Evolutionary conservation across 2,797 vertebrate genomes (phyloP), one percentile per base, ranked within the genome.

Genomic region (Mormyrops boulengeri): DNA sequence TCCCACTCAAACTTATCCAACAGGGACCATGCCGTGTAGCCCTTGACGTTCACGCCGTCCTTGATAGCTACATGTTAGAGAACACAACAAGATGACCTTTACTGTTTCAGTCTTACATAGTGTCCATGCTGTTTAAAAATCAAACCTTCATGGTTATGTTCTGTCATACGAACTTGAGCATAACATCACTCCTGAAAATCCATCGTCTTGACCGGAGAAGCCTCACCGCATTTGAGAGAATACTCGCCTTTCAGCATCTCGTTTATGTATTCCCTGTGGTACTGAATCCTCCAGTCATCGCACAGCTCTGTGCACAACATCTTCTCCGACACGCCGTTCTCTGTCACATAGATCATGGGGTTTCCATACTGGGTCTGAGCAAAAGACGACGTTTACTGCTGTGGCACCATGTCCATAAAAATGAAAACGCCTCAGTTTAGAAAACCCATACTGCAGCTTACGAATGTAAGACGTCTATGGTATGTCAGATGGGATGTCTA

Each of bases 1-100:
- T 98, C 97, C 98, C 98, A 99, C 93, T 99, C 98, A 94, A 98
- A 99, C 92, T 98, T 97, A 94, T 98, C 98, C 94, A 99, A 92
- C 92, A 99, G 94, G 88, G 98, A 98, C 98, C 98, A 99, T 4
- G 96, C 97, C 0, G 97, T 99, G 89, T 98, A 99, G 82, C 97
- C 97, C 92, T 95, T 97, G 89, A 98, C 93, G n/a, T 97, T 96
- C 77, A 96, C 97, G 5, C 98, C 98, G 1, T 99, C 98, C 38
- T 97, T 97, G 62, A 99, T 96, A 62, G 98, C 98, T 99, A 95
- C 0, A 88, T 85, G 34, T 85, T 12, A 4, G 88, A 62, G 53
- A 73, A 66, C n/a, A 53, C 2, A 90, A 89, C 17, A 77, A 3
- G 19, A 53, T 30, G 47, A 4, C 44, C 57, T 38, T 34, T 34